Percentiles rank a stretch among this genome's conserved stretches.
These are phyloP conservation scores for Rhyacichthys aspro DNA, from an alignment of 2,797 vertebrate species.

Conservation along the genomic window DNA sequence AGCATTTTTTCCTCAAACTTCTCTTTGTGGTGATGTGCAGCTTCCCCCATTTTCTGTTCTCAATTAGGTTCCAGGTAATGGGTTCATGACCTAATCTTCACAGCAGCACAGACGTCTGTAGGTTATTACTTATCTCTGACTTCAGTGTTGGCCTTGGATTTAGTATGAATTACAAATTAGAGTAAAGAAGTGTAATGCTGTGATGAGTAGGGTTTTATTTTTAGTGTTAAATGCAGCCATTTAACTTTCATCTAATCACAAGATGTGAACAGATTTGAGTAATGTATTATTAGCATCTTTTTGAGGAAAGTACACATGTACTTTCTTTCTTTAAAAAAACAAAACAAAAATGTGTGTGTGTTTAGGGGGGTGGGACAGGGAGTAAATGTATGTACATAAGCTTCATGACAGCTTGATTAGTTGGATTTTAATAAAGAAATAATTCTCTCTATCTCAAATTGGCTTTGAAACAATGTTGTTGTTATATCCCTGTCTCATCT, in stretches of 20 bases:
- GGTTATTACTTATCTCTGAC: conserved; percentile 11
- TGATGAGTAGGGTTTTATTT: background rate
- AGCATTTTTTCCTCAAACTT: conserved; percentile 8
- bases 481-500: too few relatives aligned
- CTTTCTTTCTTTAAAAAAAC: too few relatives aligned
- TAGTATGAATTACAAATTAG: background rate
- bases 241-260: background rate
- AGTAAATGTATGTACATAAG: too few relatives aligned
- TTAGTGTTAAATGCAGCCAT: background rate
- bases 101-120: background rate
- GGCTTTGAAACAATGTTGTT: too few relatives aligned
- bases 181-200: background rate
- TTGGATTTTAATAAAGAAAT: too few relatives aligned
- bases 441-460: too few relatives aligned
- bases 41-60: conserved; percentile 26
- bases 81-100: conserved; percentile 41
- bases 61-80: conserved; percentile 46
- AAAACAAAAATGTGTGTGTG: too few relatives aligned
- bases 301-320: too few relatives aligned
- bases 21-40: conserved; percentile 7
- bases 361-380: too few relatives aligned
- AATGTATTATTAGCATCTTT: too few relatives aligned
- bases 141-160: conserved; percentile 1
- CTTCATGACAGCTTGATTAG: too few relatives aligned
- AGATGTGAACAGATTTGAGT: background rate